phyloP scores from a whole-genome alignment of 1,140 invertebrate genomes.

The Lepidurus arcticus region DNA sequence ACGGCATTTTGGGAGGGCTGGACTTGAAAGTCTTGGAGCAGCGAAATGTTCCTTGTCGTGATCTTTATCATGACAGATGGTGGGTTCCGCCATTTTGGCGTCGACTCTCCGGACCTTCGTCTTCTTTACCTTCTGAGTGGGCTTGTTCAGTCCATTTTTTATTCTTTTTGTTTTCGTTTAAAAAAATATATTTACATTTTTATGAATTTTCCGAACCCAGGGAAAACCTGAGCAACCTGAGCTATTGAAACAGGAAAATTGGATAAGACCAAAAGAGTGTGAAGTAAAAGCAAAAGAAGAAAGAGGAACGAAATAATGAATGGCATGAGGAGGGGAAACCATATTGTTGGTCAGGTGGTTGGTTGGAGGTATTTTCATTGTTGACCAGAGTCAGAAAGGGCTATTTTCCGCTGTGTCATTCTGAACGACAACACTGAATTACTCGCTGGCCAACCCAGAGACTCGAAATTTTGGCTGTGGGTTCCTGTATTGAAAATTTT shows the following conservation, averaged over 20 bases:
- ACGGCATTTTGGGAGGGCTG: neutral
- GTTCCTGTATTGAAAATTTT: neutral
- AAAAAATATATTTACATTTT: slow-evolving; percentile 6
- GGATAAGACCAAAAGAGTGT: neutral
- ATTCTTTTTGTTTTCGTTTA: too few species aligned
- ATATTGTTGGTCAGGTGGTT: neutral
- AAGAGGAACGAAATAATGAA: neutral
- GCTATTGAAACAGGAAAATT: too few species aligned
- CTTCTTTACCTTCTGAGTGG: neutral
- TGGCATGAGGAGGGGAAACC: neutral
- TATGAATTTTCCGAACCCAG: neutral
- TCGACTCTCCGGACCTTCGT: neutral
- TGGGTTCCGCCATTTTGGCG: slow-evolving; percentile 15
- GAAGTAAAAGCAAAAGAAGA: neutral
- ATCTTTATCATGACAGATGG: slow-evolving; percentile 19
- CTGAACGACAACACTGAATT: neutral
- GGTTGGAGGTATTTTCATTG: slow-evolving; percentile 13
- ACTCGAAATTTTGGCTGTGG: neutral
- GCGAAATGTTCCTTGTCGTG: slow-evolving; percentile 17
- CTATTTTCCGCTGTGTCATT: slow-evolving; percentile 18
- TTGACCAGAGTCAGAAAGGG: neutral
- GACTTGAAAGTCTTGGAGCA: neutral
- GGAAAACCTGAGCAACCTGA: too few species aligned
- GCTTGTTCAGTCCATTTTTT: neutral
- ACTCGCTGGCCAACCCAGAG: neutral